Evolutionary conservation across 1,140 invertebrate species (phyloP), one percentile per base, ranked within the genome.

Genomic region (Drosophila albomicans): DNA sequence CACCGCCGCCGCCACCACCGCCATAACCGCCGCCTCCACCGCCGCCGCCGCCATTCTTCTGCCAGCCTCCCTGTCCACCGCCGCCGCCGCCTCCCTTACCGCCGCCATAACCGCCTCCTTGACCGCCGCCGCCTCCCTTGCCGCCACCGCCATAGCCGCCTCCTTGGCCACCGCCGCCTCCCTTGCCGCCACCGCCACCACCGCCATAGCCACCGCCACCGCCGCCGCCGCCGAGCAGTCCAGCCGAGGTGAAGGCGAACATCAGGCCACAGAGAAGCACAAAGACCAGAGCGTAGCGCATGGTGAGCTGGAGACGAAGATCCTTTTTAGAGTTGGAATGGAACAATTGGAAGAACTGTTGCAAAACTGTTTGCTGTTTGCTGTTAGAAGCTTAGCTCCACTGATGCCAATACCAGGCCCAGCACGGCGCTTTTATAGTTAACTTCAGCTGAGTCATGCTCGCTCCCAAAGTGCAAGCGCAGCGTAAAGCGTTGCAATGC

Each of bases 201-300:
- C 20, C 16, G 10, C 69, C 70, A 1, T 75, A 73, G 13, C 65
- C 49, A 2, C 81, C 81, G 2, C 81, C 77, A 10, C 79, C 76
- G 1, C 79, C 77, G 28, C 76, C 78, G 1, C 77, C 82, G 8
- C 71, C 61, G 13, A 88, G 63, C 46, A 75, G 32, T 3, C 84
- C 84, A 11, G 80, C 84, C 11, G 84, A 84, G 28, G 74, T 71
- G 10, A 78, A 32, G 70, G 84, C 84, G 32, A 88, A 71, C 46
- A 88, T 20, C 13, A 88, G 25, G 8, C 66, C 73, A 28, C 84
- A 88, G 41, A 88, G 65, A 11, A 88, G 74, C 10, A 81, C 77
- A 45, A 80, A 66, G 73, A 88, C 45, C 7, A 88, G 46, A 73
- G 67, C 56, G 85, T 70, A 75, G 59, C 84, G 84, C 84, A 88